A percentile compares a stretch with the other conserved stretches of the same genome.
phyloP scores from a whole-genome alignment of 1,140 invertebrate genomes.

The Hyles euphorbiae region DNA sequence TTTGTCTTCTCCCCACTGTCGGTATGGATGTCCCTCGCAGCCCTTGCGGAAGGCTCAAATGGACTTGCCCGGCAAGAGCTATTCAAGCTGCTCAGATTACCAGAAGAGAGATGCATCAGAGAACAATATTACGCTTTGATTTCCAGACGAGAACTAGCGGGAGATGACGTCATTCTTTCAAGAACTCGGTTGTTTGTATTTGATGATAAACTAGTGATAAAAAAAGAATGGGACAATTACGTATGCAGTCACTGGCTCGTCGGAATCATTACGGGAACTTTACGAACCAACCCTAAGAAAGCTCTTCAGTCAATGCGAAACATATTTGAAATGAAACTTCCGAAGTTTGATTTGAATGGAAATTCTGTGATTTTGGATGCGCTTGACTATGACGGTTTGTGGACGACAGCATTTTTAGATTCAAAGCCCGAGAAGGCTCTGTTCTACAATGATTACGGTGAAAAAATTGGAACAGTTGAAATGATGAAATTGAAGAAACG shows the following conservation, averaged over 20 bases:
- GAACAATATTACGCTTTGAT: not conserved
- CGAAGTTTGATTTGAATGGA: constrained; percentile 5
- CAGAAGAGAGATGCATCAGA: not conserved
- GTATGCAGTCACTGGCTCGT: not conserved
- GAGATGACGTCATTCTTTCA: not conserved
- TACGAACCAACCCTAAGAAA: not conserved
- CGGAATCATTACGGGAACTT: not conserved
- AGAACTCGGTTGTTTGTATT: not conserved
- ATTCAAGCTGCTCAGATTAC: not conserved
- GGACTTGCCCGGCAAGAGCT: not conserved
- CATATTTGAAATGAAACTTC: not conserved
- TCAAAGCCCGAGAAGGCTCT: constrained; percentile 6
- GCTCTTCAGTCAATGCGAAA: not conserved
- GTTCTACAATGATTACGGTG: constrained; percentile 10
- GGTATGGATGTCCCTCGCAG: not conserved
- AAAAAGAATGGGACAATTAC: not conserved
- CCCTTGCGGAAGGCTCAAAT: not conserved
- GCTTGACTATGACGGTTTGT: constrained; percentile 11
- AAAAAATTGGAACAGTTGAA: constrained; percentile 11
- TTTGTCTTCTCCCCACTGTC: constrained; percentile 2
- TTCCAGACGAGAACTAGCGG: not conserved
- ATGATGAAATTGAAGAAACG: constrained; percentile 10
- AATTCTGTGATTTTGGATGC: constrained; percentile 14
- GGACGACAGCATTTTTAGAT: constrained; percentile 12
- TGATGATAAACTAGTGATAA: too few species aligned